Evolutionary conservation across 2,797 vertebrate genomes (phyloP), one percentile per base, ranked within the genome.

Genomic region (Halcyon smyrnensis): DNA sequence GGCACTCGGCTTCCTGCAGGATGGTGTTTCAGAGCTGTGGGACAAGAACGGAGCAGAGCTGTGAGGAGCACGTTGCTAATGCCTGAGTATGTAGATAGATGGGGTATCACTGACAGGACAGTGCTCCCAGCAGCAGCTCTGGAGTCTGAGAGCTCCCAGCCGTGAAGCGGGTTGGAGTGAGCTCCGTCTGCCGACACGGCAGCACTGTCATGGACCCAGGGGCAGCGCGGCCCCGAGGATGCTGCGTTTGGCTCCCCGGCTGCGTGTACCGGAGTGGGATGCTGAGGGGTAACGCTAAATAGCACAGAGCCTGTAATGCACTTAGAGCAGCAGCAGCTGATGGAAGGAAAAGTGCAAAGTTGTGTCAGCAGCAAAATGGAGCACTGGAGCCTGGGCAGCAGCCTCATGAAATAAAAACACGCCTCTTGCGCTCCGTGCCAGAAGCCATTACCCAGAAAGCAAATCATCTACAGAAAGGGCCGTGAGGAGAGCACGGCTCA

Each of bases 391-490:
- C 59, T 15, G 41, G 78, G 83, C 93, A 77, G 74, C 71, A 67
- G 30, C 34, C 57, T 60, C 73, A 14, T 43, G 90, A 80, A 75
- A 81, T 85, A 78, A 83, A 45, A 79, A 62, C 62, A 2, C 11
- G 57, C 28, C 73, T 60, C 91, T 48, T 34, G 85, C 3, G 34
- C 89, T 57, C 5, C 34, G 2, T 69, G 91, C 85, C 93, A 94
- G 93, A 60, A 90, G 81, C 96, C 77, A 76, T 82, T 79, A 93
- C 13, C 74, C 79, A 92, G 70, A 28, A 57, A 90, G 71, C 51
- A 76, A 65, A 69, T 82, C 56, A 57, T 37, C 56, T 7, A 0
- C 43, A 23, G 79, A 2, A 17, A 2, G 67, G 59, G 9, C 60
- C 8, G n/a, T 18, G 93, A 84, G 84, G 41, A 69, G 77, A 81